A percentile compares a stretch with the other conserved stretches of the same genome.
These are phyloP conservation scores for Catharus bicknelli DNA, from an alignment of 2,113 vertebrate genomes.

Conservation along the genomic window DNA sequence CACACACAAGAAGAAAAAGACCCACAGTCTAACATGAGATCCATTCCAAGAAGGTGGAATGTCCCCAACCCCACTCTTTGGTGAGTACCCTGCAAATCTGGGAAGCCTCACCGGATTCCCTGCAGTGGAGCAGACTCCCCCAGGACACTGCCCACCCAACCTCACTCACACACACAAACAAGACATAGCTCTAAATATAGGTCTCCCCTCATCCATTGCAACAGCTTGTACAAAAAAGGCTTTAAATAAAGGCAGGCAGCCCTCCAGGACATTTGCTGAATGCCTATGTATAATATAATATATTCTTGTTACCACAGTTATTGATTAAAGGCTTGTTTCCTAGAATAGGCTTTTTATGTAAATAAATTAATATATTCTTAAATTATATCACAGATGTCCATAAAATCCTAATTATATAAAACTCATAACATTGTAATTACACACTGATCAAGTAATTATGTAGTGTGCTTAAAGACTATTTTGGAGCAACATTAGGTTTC, in stretches of 20 bases:
- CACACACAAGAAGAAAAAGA: neutral
- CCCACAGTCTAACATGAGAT: accelerated
- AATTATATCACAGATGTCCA: slow-evolving; percentile 53
- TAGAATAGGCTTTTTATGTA: neutral
- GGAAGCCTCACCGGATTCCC: neutral
- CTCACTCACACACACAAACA: neutral
- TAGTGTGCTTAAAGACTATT: neutral
- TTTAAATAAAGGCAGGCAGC: slow-evolving; percentile 20
- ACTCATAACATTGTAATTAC: slow-evolving; percentile 20
- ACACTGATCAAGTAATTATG: slow-evolving; percentile 34
- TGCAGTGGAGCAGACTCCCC: accelerated
- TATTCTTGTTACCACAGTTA: neutral
- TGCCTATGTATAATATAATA: neutral
- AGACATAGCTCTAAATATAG: neutral
- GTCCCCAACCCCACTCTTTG: neutral
- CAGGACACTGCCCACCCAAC: neutral
- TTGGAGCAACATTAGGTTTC: neutral
- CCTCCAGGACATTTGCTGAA: neutral
- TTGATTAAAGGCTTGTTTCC: slow-evolving; percentile 29
- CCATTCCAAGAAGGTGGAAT: no score
- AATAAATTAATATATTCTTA: slow-evolving; percentile 42
- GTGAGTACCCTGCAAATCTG: no score
- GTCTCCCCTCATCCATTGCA: neutral
- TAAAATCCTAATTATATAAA: slow-evolving; percentile 46
- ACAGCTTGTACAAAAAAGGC: neutral